phyloP scores from a whole-genome alignment of 2,888 invertebrate genomes.

The Macaria liturata region DNA sequence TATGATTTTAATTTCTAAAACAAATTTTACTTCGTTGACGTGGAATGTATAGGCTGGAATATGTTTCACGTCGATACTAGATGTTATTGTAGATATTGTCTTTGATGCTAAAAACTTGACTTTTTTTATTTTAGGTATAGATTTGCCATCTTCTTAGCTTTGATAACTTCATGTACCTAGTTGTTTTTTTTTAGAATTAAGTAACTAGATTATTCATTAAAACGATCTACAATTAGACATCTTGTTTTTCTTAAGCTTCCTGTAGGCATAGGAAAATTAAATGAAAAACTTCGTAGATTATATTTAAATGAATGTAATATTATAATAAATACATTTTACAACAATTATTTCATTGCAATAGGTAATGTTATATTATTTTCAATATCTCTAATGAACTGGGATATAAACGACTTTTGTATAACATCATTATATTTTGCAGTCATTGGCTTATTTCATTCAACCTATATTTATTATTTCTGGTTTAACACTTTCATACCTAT shows the following conservation, averaged over 20 bases:
- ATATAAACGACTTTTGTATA: conserved; percentile 39
- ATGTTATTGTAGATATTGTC: conserved; percentile 1
- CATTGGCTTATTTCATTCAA: conserved; percentile 50
- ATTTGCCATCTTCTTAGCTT: too few relatives aligned
- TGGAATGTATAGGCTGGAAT: conserved; percentile 67
- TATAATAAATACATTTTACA: conserved; percentile 83
- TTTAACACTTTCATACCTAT: conserved; percentile 14
- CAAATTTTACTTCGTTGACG: conserved; percentile 5
- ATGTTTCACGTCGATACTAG: conserved; percentile 48
- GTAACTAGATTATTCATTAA: neutral
- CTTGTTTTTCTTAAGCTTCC: neutral
- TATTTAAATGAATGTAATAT: conserved; percentile 71
- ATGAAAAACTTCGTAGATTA: conserved; percentile 44
- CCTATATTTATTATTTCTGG: conserved; percentile 9
- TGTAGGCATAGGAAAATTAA: conserved; percentile 16
- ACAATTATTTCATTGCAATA: conserved; percentile 65
- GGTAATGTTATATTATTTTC: conserved; percentile 25
- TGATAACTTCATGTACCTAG: too few relatives aligned
- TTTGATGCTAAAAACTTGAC: neutral
- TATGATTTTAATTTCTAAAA: neutral
- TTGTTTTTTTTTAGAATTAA: too few relatives aligned
- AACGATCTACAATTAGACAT: neutral
- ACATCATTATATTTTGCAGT: conserved; percentile 47
- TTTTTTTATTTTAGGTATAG: too few relatives aligned
- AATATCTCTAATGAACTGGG: conserved; percentile 35